Evolutionary conservation across 2,888 invertebrate species (phyloP).

Genomic region (Rhagonycha lutea): DNA sequence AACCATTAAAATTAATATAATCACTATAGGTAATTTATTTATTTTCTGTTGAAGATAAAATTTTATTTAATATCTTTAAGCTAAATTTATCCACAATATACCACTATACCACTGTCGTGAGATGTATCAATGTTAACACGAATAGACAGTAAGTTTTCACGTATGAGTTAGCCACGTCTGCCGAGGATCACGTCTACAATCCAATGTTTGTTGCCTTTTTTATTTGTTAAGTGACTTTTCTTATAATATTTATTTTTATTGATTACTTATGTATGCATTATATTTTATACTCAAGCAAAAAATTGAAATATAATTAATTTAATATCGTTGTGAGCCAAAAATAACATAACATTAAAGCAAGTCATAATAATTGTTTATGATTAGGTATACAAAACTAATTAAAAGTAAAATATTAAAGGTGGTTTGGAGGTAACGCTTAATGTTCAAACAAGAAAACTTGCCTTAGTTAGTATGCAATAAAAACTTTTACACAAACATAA

Average conservation of each 20-base stretch:
- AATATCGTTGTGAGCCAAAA: not conserved
- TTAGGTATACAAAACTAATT: not conserved
- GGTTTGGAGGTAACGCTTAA: not conserved
- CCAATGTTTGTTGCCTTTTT: not conserved
- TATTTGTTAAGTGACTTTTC: not conserved
- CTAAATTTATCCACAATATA: not conserved
- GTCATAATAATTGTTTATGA: not conserved
- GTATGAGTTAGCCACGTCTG: not conserved
- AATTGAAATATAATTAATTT: not conserved
- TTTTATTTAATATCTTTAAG: not conserved
- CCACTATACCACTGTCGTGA: no score
- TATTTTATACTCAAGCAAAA: not conserved
- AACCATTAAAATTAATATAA: not conserved
- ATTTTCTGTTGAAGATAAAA: not conserved
- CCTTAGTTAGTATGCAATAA: not conserved
- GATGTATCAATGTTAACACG: not conserved
- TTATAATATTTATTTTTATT: not conserved
- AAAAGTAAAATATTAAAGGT: not conserved
- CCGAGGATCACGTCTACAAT: not conserved
- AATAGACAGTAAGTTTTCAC: not conserved
- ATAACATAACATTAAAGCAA: not conserved
- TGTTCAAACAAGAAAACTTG: not conserved
- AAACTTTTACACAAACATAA: constrained; percentile 12
- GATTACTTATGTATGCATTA: not conserved
- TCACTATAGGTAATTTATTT: not conserved